Percentiles rank a stretch among this genome's conserved stretches.
Evolutionary conservation across 2,797 vertebrate genomes (phyloP).

Genomic region (Hylomyscus alleni): DNA sequence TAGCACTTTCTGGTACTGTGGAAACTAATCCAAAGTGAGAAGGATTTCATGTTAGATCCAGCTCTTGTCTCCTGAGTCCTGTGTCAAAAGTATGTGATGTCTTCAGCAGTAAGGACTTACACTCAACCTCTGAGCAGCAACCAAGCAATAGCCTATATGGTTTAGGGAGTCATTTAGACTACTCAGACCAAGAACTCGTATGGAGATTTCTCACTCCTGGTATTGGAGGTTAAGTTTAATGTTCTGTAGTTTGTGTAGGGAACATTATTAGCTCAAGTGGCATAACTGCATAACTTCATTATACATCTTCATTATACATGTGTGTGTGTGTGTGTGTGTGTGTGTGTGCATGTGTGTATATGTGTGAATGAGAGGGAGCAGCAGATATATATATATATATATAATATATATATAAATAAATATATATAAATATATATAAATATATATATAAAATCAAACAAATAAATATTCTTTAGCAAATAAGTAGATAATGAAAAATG

Average conservation of each 20-base stretch:
- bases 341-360: too few relatives aligned
- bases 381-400: background rate
- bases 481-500: background rate
- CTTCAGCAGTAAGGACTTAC: background rate
- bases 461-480: background rate
- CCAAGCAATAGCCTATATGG: background rate
- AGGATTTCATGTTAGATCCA: background rate
- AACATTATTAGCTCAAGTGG: background rate
- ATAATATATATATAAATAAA: background rate
- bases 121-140: background rate
- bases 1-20: background rate
- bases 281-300: background rate
- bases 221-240: background rate
- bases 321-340: too few relatives aligned
- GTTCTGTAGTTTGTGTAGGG: background rate
- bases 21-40: background rate
- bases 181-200: background rate
- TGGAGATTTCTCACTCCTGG: background rate
- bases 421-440: too few relatives aligned
- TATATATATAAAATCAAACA: background rate
- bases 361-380: too few relatives aligned
- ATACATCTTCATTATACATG: background rate
- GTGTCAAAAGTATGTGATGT: background rate
- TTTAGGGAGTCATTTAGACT: background rate
- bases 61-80: background rate